Conservation (phyloP, 2,113 vertebrate genomes). For the Stigmatopora nigra region DNA sequence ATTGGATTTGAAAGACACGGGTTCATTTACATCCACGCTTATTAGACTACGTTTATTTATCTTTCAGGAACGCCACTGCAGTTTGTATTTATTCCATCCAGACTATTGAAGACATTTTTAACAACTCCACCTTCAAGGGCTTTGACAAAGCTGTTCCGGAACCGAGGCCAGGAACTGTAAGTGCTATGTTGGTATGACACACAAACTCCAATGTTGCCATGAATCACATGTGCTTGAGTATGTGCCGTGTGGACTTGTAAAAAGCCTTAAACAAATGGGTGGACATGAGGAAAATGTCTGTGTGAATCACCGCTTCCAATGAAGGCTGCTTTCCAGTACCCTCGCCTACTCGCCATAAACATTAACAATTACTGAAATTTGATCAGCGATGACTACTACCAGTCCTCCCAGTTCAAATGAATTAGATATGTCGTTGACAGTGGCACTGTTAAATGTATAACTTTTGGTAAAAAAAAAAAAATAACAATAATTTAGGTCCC, state of each 20-base stretch:
- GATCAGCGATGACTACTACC: too few species aligned
- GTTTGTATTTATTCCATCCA: slow-evolving; percentile 80
- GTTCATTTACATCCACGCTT: not conserved
- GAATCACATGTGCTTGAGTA: not conserved
- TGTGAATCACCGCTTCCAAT: too few species aligned
- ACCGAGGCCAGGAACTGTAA: slow-evolving; percentile 82
- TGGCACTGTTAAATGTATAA: too few species aligned
- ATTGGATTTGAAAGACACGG: too few species aligned
- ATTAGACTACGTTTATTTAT: not conserved
- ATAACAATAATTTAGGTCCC: too few species aligned
- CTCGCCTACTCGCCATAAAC: not conserved
- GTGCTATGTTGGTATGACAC: slow-evolving; percentile 14
- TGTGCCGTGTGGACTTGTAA: not conserved
- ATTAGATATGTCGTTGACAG: too few species aligned
- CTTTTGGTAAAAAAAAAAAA: too few species aligned
- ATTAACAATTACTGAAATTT: not conserved
- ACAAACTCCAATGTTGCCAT: not conserved
- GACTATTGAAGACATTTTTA: slow-evolving; percentile 78
- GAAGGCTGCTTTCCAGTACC: slow-evolving; percentile 12
- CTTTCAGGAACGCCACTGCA: slow-evolving; percentile 81
- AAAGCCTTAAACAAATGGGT: not conserved
- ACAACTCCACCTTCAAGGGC: slow-evolving; percentile 76
- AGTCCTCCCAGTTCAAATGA: too few species aligned
- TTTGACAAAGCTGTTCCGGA: slow-evolving; percentile 60
- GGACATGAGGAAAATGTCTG: slow-evolving; percentile 14